phyloP scores from a whole-genome alignment of 2,888 invertebrate species.

The Caenorhabditis becei region DNA sequence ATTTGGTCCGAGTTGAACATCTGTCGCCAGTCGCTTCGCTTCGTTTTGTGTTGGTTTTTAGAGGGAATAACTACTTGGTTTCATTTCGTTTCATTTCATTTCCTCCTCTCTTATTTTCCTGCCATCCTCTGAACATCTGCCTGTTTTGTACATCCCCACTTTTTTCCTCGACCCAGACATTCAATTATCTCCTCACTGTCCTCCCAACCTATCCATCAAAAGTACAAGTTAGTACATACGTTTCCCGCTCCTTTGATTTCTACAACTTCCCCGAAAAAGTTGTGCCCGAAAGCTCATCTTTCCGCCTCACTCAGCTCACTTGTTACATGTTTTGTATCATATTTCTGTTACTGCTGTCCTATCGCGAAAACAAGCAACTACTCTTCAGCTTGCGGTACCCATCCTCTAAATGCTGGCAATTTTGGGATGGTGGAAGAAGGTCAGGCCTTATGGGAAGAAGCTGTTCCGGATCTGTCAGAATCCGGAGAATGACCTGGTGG shows the following conservation, averaged over 20 bases:
- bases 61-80: neutral
- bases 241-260: neutral
- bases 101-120: neutral
- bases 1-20: conserved; percentile 25
- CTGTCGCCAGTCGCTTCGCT: conserved; percentile 29
- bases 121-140: too few species aligned
- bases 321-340: conserved; percentile 40
- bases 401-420: conserved; percentile 15
- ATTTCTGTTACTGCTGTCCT: conserved; percentile 15
- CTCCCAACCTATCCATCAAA: neutral
- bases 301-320: conserved; percentile 25
- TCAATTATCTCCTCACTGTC: too few species aligned
- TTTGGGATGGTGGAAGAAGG: conserved; percentile 32
- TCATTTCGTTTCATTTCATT: neutral
- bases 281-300: conserved; percentile 2
- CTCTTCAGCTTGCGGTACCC: conserved; percentile 33
- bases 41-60: neutral
- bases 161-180: too few species aligned
- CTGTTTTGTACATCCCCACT: too few species aligned
- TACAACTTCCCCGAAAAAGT: conserved; percentile 5
- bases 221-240: neutral
- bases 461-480: neutral
- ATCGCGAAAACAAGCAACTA: neutral
- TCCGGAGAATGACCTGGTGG: conserved; percentile 24
- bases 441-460: conserved; percentile 19